Evolutionary conservation across 2,113 vertebrate genomes (phyloP), one percentile per base, ranked within the genome.

Genomic region (Ascaphus truei): DNA sequence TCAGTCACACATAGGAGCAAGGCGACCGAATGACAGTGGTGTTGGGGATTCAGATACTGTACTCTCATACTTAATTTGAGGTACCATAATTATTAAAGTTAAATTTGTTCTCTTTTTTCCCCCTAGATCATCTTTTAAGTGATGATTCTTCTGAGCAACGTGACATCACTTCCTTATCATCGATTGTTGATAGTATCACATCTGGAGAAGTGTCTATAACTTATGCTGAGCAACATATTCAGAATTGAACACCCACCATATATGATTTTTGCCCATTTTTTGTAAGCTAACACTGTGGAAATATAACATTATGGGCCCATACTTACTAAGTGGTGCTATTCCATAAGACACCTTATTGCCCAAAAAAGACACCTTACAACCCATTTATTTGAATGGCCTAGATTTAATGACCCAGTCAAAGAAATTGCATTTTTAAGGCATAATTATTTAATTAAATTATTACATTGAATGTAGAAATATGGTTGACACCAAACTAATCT

Each of bases 111-210:
- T n/a, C n/a, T n/a, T n/a, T n/a, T n/a, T n/a, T n/a, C n/a, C 76
- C 36, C 36, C 52, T 55, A 98, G 97, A 97, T 80, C 93, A 95
- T n/a, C 75, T 91, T 65, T 86, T 99, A 74, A 81, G 90, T 0
- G 85, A 91, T 0, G 92, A 95, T 6, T 84, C 88, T 1, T 80
- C 90, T 0, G 93, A 96, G 25, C 90, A 95, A 31, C 85, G 83
- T 71, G 93, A 91, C 80, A 91, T 98, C 76, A 93, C 90, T 53
- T 93, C 94, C 0, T 89, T 99, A 77, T 93, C 91, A 29, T 97
- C 96, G 68, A 96, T 99, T 3, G 95, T 98, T 75, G 93, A 96
- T 45, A 92, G 94, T 89, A 98, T 98, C 52, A 77, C 93, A 0
- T 89, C 90, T 71, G 92, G 94, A 5, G 91, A 88, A 0, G 80